Conservation (phyloP, 2,888 invertebrate genomes). For the Phalera bucephala region DNA sequence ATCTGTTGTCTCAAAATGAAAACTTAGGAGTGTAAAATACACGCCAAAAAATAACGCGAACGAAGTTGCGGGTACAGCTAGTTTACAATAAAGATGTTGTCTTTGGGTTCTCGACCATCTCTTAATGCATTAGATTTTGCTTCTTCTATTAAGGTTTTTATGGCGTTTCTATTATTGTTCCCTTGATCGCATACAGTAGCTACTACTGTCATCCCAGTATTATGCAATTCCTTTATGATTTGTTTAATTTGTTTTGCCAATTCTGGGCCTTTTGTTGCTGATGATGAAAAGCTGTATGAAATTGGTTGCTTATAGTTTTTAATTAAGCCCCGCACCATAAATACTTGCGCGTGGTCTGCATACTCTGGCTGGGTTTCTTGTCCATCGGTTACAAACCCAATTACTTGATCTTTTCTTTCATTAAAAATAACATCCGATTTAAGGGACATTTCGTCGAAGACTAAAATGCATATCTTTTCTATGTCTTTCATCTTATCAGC, state of each 20-base stretch:
- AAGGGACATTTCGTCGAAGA: conserved; percentile 35
- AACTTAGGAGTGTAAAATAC: too few species aligned
- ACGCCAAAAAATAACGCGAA: too few species aligned
- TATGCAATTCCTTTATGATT: too few species aligned
- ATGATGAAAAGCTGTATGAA: too few species aligned
- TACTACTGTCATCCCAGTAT: too few species aligned
- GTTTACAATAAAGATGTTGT: too few species aligned
- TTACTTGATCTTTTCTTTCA: conserved; percentile 23
- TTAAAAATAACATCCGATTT: conserved; percentile 24
- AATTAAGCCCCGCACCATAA: conserved; percentile 24
- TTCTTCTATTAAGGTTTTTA: too few species aligned
- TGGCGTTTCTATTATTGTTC: not conserved
- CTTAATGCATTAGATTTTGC: not conserved
- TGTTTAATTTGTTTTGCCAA: too few species aligned
- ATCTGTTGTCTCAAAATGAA: too few species aligned
- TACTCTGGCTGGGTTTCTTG: conserved; percentile 8
- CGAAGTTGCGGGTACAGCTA: too few species aligned
- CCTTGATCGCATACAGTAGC: too few species aligned
- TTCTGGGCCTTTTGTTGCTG: too few species aligned
- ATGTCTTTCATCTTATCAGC: conserved; percentile 17
- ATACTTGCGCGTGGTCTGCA: conserved; percentile 32
- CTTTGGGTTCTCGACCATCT: not conserved
- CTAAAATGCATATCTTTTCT: conserved; percentile 17
- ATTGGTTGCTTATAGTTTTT: conserved; percentile 28
- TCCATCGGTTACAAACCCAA: conserved; percentile 27